These are phyloP conservation scores for Galagoides demidoff DNA, from an alignment of 2,797 vertebrate genomes.

Conservation along the genomic window DNA sequence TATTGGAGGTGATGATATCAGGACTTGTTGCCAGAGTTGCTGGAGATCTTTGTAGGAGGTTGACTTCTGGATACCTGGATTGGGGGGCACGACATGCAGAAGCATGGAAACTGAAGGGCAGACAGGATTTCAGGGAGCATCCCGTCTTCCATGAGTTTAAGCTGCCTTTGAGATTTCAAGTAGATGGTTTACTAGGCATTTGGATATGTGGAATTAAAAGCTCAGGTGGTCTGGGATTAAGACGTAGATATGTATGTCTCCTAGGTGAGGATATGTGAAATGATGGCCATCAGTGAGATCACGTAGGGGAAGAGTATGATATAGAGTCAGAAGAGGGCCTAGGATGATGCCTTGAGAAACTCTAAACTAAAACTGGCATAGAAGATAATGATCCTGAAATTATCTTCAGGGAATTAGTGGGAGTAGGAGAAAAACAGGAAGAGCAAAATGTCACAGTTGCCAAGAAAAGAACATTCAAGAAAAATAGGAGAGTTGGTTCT, in stretches of 20 bases:
- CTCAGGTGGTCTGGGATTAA: neutral
- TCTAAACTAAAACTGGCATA: neutral
- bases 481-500: neutral
- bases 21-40: neutral
- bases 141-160: neutral
- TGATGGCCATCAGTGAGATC: neutral
- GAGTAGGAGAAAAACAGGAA: neutral
- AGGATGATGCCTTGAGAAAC: neutral
- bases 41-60: neutral
- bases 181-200: neutral
- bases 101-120: neutral
- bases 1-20: neutral
- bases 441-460: neutral
- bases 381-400: neutral
- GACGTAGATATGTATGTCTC: neutral
- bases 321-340: neutral
- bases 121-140: neutral
- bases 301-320: neutral
- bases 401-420: neutral
- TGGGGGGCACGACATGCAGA: neutral
- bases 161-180: neutral
- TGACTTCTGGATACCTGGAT: neutral
- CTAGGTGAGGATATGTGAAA: neutral
- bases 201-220: neutral
- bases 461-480: neutral